Evolutionary conservation across 1,140 invertebrate species (phyloP).

Genomic region (Hirudo medicinalis): DNA sequence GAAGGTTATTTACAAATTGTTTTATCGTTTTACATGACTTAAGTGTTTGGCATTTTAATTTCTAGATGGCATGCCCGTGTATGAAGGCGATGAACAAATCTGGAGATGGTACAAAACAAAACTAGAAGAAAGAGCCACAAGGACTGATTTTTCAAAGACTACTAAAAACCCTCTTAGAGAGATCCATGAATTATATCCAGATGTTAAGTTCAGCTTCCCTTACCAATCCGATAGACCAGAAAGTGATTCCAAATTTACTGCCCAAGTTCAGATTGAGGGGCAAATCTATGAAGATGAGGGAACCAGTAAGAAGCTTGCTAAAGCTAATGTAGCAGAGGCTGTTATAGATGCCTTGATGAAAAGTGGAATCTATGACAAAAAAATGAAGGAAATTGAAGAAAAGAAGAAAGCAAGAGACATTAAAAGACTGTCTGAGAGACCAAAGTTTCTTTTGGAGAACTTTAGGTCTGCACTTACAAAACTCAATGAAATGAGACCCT

Average conservation of each 20-base stretch:
- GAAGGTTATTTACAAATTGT: conserved; percentile 2
- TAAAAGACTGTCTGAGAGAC: conserved; percentile 18
- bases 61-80: conserved; percentile 16
- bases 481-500: conserved; percentile 2
- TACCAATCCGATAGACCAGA: neutral
- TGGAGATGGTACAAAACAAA: conserved; percentile 14
- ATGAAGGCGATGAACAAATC: conserved; percentile 16
- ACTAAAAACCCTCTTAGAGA: conserved; percentile 1
- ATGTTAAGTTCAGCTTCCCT: conserved; percentile 15
- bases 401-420: conserved; percentile 5
- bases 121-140: conserved; percentile 7
- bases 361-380: conserved; percentile 10
- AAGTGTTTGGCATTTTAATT: neutral
- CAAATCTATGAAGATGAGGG: conserved; percentile 7
- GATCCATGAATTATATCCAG: conserved; percentile 14
- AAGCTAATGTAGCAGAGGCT: neutral
- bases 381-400: conserved; percentile 8
- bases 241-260: neutral
- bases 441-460: neutral
- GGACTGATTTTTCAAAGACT: neutral
- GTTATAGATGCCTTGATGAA: neutral
- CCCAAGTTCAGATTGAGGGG: neutral
- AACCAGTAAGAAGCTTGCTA: conserved; percentile 15
- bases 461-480: conserved; percentile 12
- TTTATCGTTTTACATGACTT: neutral